A percentile compares a stretch with the other conserved stretches of the same genome.
These are phyloP conservation scores for Poecile montanus DNA, from an alignment of 2,797 vertebrate species.

Conservation along the genomic window DNA sequence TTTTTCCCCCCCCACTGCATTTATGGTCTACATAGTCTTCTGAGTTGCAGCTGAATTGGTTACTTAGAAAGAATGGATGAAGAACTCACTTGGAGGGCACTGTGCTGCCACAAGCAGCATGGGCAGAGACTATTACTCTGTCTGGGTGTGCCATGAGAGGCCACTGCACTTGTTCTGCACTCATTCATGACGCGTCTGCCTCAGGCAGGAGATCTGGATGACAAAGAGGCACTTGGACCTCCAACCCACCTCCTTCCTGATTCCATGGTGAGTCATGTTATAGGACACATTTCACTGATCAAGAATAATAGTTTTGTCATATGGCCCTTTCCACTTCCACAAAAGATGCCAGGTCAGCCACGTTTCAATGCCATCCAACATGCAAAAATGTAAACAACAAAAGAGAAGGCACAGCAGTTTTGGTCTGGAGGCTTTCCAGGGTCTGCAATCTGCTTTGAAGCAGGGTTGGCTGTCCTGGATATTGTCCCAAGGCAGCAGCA, in stretches of 20 bases:
- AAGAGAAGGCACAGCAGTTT: not conserved
- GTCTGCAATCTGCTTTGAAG: not conserved
- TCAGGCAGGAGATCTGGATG: not conserved
- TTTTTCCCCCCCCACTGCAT: not conserved
- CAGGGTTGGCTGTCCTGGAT: not conserved
- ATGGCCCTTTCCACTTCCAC: not conserved
- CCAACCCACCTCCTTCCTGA: not conserved
- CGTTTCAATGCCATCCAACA: not conserved
- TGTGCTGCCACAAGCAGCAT: not conserved
- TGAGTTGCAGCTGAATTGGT: not conserved
- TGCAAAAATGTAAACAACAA: not conserved
- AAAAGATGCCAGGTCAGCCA: not conserved
- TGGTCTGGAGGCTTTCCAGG: not conserved
- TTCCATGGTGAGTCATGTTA: not conserved
- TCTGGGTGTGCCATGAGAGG: fast-evolving
- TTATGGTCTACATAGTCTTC: fast-evolving
- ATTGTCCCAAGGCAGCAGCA: not conserved
- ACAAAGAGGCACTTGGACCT: not conserved
- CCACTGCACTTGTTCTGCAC: fast-evolving
- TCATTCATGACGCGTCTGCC: not conserved
- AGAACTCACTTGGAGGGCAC: not conserved
- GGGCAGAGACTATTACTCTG: not conserved
- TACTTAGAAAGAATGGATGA: not conserved
- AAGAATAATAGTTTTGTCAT: not conserved
- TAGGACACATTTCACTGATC: not conserved